Percentiles rank a stretch among this genome's conserved stretches.
Evolutionary conservation across 2,888 invertebrate species (phyloP).

Genomic region (Junonia oenone): DNA sequence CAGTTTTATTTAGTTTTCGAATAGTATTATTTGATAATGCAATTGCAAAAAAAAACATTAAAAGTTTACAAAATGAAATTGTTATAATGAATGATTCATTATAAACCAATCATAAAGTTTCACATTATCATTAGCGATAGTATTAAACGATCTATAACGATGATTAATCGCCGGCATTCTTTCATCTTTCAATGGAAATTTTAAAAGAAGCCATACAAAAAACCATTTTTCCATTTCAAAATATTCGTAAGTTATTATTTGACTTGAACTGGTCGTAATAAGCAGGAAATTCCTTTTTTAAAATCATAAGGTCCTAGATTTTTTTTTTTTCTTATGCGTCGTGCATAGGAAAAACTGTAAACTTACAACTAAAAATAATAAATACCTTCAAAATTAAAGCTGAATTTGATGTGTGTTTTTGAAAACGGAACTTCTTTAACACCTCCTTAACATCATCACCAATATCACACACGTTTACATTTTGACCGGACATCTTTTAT

Average conservation of each 20-base stretch:
- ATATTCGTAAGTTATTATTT: neutral
- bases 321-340: too few species aligned
- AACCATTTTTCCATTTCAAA: neutral
- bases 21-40: too few species aligned
- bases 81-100: too few species aligned
- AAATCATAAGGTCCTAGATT: too few species aligned
- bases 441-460: conserved; percentile 88
- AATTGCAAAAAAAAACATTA: too few species aligned
- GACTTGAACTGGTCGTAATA: neutral
- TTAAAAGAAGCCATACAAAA: neutral
- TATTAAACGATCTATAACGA: neutral
- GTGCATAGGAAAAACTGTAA: neutral
- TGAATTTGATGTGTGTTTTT: conserved; percentile 88
- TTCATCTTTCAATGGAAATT: too few species aligned
- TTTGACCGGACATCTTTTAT: conserved; percentile 59
- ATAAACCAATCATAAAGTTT: too few species aligned
- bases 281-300: neutral
- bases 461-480: conserved; percentile 90
- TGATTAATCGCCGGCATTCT: neutral
- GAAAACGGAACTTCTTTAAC: conserved; percentile 91
- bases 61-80: too few species aligned
- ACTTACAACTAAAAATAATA: neutral
- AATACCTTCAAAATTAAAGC: conserved; percentile 89
- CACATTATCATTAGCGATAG: neutral
- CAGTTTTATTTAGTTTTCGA: too few species aligned